These are phyloP conservation scores for Drosophila grimshawi DNA, from an alignment of 1,140 invertebrate genomes.

Conservation along the genomic window DNA sequence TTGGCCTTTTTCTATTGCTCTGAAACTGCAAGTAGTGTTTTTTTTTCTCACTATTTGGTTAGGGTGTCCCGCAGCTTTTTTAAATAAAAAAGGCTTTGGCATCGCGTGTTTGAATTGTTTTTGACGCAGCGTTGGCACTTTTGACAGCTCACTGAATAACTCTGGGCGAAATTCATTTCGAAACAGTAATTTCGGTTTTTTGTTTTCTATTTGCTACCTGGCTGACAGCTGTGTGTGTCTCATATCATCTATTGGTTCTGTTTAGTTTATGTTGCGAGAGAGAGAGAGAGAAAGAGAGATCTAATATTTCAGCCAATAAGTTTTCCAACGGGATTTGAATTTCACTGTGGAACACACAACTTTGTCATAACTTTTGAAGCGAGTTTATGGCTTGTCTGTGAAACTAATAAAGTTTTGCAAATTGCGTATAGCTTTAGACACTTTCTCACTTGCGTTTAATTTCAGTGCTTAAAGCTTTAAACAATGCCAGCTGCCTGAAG, in stretches of 20 bases:
- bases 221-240: slow-evolving; percentile 9
- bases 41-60: background rate
- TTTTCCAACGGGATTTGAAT: slow-evolving; percentile 41
- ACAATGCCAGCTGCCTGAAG: background rate
- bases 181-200: slow-evolving; percentile 1
- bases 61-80: slow-evolving; percentile 20
- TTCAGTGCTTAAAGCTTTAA: background rate
- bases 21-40: background rate
- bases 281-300: background rate
- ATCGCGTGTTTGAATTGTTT: slow-evolving; percentile 33
- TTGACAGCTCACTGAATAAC: slow-evolving; percentile 37
- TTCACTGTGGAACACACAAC: slow-evolving; percentile 18
- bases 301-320: slow-evolving; percentile 12
- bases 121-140: slow-evolving; percentile 45
- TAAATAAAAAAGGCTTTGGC: slow-evolving; percentile 16
- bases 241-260: slow-evolving; percentile 16
- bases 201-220: background rate
- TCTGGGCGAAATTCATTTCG: slow-evolving; percentile 5
- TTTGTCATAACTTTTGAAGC: slow-evolving; percentile 27
- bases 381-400: slow-evolving; percentile 29
- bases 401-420: slow-evolving; percentile 37
- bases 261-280: slow-evolving; percentile 10
- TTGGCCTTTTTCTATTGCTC: slow-evolving; percentile 17
- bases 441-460: slow-evolving; percentile 25
- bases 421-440: slow-evolving; percentile 5